Conservation (phyloP, 2,888 invertebrate species). For the Agonopterix subpropinquella region DNA sequence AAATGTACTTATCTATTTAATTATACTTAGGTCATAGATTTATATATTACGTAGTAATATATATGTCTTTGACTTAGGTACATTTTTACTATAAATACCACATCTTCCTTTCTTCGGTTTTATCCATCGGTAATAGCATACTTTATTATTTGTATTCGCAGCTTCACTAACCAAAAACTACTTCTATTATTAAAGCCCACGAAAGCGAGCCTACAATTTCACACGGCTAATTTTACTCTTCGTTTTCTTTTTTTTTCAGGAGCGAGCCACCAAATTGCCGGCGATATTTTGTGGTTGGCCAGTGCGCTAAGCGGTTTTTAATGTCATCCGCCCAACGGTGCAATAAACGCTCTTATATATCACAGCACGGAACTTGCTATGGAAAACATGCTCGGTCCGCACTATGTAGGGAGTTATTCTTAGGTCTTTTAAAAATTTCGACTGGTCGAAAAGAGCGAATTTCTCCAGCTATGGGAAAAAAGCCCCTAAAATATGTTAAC, state of each 20-base stretch:
- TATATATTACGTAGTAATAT: too few relatives aligned
- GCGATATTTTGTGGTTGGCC: slow-evolving; percentile 33
- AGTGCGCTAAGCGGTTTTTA: slow-evolving; percentile 59
- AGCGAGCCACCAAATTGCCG: slow-evolving; percentile 25
- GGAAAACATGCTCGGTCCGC: slow-evolving; percentile 6
- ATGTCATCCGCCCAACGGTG: slow-evolving; percentile 45
- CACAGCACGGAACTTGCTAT: slow-evolving; percentile 24
- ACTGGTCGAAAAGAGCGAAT: too few relatives aligned
- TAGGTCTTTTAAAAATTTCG: too few relatives aligned
- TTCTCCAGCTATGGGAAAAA: too few relatives aligned
- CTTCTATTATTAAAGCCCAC: slow-evolving; percentile 6
- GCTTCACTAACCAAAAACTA: slow-evolving; percentile 1
- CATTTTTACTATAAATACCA: too few relatives aligned
- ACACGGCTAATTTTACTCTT: slow-evolving; percentile 2
- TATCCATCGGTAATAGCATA: too few relatives aligned
- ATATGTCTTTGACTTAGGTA: too few relatives aligned
- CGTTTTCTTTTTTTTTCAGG: slow-evolving; percentile 19
- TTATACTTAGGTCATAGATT: too few relatives aligned
- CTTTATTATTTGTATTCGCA: background rate
- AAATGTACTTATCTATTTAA: too few relatives aligned
- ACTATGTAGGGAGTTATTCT: background rate
- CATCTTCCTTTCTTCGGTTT: too few relatives aligned
- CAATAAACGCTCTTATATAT: slow-evolving; percentile 44
- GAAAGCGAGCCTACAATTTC: slow-evolving; percentile 6
- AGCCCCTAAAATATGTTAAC: too few relatives aligned